phyloP scores from a whole-genome alignment of 2,797 vertebrate species.

The Acrossocheilus fasciatus region DNA sequence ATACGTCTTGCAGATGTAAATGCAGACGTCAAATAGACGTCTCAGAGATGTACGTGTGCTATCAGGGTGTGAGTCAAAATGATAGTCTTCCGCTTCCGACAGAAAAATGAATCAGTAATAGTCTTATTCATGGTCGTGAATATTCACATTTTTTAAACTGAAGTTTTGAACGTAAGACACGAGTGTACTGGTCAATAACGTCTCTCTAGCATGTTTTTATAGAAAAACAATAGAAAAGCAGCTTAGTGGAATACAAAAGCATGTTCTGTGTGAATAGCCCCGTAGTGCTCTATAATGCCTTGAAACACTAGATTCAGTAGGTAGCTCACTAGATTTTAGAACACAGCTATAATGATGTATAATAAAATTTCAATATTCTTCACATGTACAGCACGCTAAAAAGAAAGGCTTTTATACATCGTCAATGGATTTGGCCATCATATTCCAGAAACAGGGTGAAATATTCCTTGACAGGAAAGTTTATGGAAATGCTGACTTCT shows the following conservation, averaged over 20 bases:
- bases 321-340: neutral
- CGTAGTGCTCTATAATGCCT: neutral
- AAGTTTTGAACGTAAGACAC: neutral
- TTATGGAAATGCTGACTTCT: slow-evolving; percentile 51
- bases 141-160: neutral
- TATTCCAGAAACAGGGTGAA: slow-evolving; percentile 26
- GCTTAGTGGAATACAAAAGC: neutral
- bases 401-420: neutral
- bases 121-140: neutral
- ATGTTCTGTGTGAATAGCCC: neutral
- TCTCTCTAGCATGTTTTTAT: neutral
- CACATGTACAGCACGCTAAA: neutral
- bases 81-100: neutral
- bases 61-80: neutral
- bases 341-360: neutral
- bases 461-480: slow-evolving; percentile 41
- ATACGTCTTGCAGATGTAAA: too few relatives aligned
- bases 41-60: too few relatives aligned
- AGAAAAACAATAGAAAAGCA: neutral
- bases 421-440: too few relatives aligned
- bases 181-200: neutral
- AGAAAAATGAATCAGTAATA: neutral
- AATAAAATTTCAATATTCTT: neutral
- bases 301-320: too few relatives aligned
- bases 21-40: too few relatives aligned